Percentiles rank a stretch among this genome's conserved stretches.
These are phyloP conservation scores for Standfussiana lucernea DNA, from an alignment of 2,888 invertebrate genomes.

Conservation along the genomic window DNA sequence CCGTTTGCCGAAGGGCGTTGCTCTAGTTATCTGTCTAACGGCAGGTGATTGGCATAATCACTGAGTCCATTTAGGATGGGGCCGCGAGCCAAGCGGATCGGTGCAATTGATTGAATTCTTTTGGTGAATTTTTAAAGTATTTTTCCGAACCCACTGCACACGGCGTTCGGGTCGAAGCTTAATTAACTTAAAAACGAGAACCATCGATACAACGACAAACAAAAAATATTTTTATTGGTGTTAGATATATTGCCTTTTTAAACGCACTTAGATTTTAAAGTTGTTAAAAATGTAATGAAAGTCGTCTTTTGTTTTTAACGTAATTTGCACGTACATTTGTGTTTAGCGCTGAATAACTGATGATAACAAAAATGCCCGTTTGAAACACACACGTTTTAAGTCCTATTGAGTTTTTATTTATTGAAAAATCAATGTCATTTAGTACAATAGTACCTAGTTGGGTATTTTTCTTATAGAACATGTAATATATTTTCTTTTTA, in stretches of 20 bases:
- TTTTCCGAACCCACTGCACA: not conserved
- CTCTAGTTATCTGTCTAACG: constrained; percentile 67
- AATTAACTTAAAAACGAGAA: not conserved
- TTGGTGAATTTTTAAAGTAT: not conserved
- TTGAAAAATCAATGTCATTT: not conserved
- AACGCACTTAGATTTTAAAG: not conserved
- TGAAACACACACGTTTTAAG: not conserved
- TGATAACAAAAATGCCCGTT: too few species aligned
- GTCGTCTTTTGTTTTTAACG: not conserved
- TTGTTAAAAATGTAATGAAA: not conserved
- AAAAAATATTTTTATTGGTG: too few species aligned
- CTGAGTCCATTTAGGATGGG: constrained; percentile 51
- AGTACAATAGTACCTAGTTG: not conserved
- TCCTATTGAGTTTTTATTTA: not conserved
- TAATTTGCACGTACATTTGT: not conserved
- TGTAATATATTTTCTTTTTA: too few species aligned
- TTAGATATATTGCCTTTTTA: too few species aligned
- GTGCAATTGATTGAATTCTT: constrained; percentile 9
- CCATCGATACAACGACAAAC: too few species aligned
- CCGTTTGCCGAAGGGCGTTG: constrained; percentile 50
- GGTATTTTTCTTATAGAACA: not conserved
- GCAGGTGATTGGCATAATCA: constrained; percentile 68
- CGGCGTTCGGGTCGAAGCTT: not conserved
- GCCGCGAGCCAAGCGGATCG: constrained; percentile 24
- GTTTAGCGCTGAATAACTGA: not conserved